Base-by-base conservation (phyloP, 2,888 invertebrate genomes). In the Automeris io region DNA sequence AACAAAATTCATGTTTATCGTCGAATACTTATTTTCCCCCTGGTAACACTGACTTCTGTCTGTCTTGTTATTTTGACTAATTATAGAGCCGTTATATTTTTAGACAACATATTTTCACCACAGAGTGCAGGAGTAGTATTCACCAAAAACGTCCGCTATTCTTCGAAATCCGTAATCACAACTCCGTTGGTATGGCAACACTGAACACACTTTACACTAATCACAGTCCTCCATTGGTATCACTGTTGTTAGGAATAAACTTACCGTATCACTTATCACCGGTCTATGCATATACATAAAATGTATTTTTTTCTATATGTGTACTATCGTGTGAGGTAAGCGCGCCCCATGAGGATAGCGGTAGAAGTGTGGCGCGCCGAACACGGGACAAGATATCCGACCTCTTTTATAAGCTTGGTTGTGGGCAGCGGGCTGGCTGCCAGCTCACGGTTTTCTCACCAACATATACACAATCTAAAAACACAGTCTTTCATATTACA, bases 261-360 rank as follows among this genome's bases (percentile, higher is more conserved):
- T 86, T 86, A 86, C 85, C 85, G 83, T 83, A 69, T 80, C 85
- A 86, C 85, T 83, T 69, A 67, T 74, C 61, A 73, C 73, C 69
- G 65, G 68, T 73, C 61, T 61, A 49, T 61, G 46, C 46, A 54
- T 55, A 70, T 70, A 70, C 70, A 74, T 73, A 64, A 54, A 66
- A 67, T 66, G 61, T 68, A 69, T 71, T 67, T 65, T 66, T 70
- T 62, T 70, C 65, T 61, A 60, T 61, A 58, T 72, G 61, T 64
- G 67, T 69, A 74, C 73, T 83, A 82, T 82, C 79, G 79, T 67
- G 67, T 63, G 68, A 73, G 72, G 68, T 80, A 78, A 69, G 83
- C 77, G 85, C 83, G 82, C 83, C 79, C 86, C 86, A 86, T 86
- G 81, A 74, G 86, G 80, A 79, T 60, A 69, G 82, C 70, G 71